Base-by-base conservation (phyloP, 2,888 invertebrate species). In the Thymelicus lineola region DNA sequence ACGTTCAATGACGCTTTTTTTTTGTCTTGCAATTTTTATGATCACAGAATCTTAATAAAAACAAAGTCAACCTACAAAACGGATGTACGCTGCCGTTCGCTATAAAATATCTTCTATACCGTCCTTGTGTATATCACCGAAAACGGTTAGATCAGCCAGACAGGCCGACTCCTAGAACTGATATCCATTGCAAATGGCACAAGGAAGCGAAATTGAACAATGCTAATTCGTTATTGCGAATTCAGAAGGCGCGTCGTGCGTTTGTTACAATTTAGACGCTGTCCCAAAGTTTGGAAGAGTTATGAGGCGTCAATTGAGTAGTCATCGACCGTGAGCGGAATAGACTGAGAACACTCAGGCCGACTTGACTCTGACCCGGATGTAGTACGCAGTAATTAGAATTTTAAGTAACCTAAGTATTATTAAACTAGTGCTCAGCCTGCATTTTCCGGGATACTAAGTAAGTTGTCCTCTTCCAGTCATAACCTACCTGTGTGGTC, bases 241-340 rank as follows among this genome's bases (percentile, higher is more conserved):
- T 87, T 87, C 90, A 53, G 35, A 6, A 9, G 71, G 76, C 85
- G 87, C 83, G 63, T 72, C 12, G 61, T 15, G 55, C 74, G 75
- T 82, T 84, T 81, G 84, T 82, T 83, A 83, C 82, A 84, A 87
- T 87, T 89, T 86, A 85, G 81, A 78, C 77, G 74, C 79, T 60
- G 73, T 81, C 85, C 79, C 83, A 83, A 81, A 88, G 88, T 87
- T 80, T 76, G 79, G 74, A 77, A 75, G 77, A 86, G 85, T 87
- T 80, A 87, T 79, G 86, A 91, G 88, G 89, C 90, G 91, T 88
- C 91, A 81, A 90, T 89, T 84, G 84, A 81, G 77, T 83, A 80
- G 84, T 85, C 85, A 83, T 83, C 76, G 72, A 65, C 60, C 73
- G 91, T 91, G 90, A 83, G 73, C 64, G 15, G 91, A 86, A 90